Evolutionary conservation across 2,888 invertebrate species (phyloP).

Genomic region (Flexamia atlantica): DNA sequence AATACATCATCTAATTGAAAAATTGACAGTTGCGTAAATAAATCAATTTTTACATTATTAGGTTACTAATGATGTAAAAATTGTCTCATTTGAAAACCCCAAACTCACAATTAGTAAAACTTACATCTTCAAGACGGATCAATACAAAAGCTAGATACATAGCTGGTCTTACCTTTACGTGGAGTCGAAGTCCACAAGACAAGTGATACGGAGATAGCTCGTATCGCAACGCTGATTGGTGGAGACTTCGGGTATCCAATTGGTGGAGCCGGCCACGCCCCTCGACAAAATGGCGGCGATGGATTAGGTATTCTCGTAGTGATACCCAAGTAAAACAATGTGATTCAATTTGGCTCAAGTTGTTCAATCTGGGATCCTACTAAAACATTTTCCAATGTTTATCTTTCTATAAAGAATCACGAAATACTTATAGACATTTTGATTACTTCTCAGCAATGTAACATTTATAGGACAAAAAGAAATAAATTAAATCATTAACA

Average conservation of each 20-base stretch:
- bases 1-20: too few species aligned
- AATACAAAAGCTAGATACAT: constrained; percentile 20
- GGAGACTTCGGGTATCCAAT: neutral
- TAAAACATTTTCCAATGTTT: neutral
- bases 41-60: too few species aligned
- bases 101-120: too few species aligned
- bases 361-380: neutral
- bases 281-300: constrained; percentile 7
- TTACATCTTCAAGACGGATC: neutral
- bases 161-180: neutral
- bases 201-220: constrained; percentile 9
- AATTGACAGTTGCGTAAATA: too few species aligned
- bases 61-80: too few species aligned
- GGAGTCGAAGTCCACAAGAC: constrained; percentile 12
- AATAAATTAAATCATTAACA: too few species aligned
- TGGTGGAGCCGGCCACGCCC: constrained; percentile 6
- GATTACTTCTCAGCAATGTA: too few species aligned
- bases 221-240: neutral
- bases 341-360: neutral
- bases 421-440: too few species aligned
- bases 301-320: neutral
- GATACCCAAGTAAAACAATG: constrained; percentile 11
- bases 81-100: too few species aligned
- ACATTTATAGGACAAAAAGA: too few species aligned
- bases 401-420: neutral